Base-by-base conservation (phyloP, 2,888 invertebrate genomes). In the Drosophila merina region DNA sequence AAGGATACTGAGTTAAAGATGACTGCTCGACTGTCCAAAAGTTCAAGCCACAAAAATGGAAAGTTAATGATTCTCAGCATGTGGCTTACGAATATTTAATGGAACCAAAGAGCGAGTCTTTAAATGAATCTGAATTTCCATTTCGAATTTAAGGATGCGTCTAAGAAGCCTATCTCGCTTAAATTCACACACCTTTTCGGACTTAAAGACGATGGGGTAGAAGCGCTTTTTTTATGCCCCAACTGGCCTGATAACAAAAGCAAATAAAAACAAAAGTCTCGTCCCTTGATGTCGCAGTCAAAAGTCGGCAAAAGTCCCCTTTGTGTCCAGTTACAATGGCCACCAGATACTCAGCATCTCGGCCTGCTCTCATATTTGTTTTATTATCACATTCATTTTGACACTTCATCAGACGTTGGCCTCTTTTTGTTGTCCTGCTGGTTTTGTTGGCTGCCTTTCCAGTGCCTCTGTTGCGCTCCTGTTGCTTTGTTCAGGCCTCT, bases 381-480 rank as follows among this genome's bases (percentile, higher is more conserved):
- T 72, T 77, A 77, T 83, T 83, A 83, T 83, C 80, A 72, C 88
- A 88, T 83, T 83, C 82, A 88, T 85, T 85, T 85, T 85, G 87
- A 87, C 84, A 88, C 84, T 88, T 88, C 87, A 85, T 88, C 84
- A 85, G 88, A 77, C 84, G 84, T 86, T 85, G 84, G 82, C 84
- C 88, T 87, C 72, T 84, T 88, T 71, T 62, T 52, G 49, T 28
- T 55, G 33, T 28, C 30, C 55, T 52, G 36, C 48, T 42, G 60
- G 42, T 48, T 62, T 69, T 70, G 47, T 69, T 28, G 28, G 28
- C 28, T 28, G 28, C 33, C 55, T 20, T n/a, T 20, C 49, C 40
- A 25, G 47, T 30, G 57, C 25, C 62, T 49, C 52, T 57, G 33
- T 50, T 12, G 33, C 44, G 49, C 38, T 57, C 56, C 57, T 58